Evolutionary conservation across 2,113 vertebrate species (phyloP).

Genomic region (Mastomys coucha): DNA sequence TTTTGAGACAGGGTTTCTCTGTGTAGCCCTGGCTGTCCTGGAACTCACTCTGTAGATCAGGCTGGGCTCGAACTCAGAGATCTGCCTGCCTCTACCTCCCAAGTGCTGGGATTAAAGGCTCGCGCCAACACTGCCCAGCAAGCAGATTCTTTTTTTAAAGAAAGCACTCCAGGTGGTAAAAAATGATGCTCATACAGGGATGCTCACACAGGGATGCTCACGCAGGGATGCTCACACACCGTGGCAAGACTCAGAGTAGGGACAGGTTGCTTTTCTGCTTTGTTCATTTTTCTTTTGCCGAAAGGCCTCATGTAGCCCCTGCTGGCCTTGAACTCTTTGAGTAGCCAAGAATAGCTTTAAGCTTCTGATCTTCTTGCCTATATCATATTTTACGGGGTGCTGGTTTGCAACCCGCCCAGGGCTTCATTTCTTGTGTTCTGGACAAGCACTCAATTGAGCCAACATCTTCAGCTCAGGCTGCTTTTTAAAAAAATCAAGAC

Average conservation of each 20-base stretch:
- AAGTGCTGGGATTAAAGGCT: too few relatives aligned
- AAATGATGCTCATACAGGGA: background rate
- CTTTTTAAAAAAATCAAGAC: background rate
- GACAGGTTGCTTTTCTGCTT: background rate
- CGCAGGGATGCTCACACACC: background rate
- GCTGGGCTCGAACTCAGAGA: too few relatives aligned
- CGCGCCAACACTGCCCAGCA: too few relatives aligned
- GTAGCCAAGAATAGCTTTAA: background rate
- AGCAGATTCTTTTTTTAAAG: background rate
- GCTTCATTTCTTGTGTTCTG: background rate
- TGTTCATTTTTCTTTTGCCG: too few relatives aligned
- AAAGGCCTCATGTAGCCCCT: background rate
- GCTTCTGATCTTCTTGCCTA: background rate
- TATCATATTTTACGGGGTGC: background rate
- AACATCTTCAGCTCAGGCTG: too few relatives aligned
- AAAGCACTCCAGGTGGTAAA: background rate
- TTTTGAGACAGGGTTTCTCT: too few relatives aligned
- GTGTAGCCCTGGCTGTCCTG: too few relatives aligned
- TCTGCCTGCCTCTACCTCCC: too few relatives aligned
- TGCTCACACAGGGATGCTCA: too few relatives aligned
- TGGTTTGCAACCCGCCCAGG: background rate
- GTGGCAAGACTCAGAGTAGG: background rate
- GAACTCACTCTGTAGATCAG: too few relatives aligned
- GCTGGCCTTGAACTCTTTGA: background rate
- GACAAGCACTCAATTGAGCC: background rate